Evolutionary conservation across 2,113 vertebrate genomes (phyloP), one percentile per base, ranked within the genome.

Genomic region (Gallinago undulata): DNA sequence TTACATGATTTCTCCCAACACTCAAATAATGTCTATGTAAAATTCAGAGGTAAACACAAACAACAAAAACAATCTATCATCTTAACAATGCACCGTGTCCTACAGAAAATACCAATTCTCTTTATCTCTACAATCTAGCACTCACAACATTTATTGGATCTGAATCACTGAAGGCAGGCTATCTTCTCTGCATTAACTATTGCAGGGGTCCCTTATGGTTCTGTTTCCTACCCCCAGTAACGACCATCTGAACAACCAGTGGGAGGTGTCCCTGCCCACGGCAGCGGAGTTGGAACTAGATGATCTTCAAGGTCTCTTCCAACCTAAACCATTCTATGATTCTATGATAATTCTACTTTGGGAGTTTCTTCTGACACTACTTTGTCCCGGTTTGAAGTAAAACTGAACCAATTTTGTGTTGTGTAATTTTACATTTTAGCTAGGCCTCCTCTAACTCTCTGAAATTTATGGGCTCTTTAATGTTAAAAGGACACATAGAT

Each of bases 21-120:
- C 24, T 27, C 17, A 11, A 39, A 10, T 31, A 50, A 7, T 0
- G 1, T 39, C n/a, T 63, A 59, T 28, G 17, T n/a, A 63, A 45
- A 75, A 84, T 25, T 37, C 45, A 41, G 64, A 70, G 17, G 6
- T 45, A 69, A 84, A 21, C 41, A 67, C 39, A 43, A 55, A 62
- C 11, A 53, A 41, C 23, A 45, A 75, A 72, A 90, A 7, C 16
- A 76, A 72, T 56, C n/a, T 53, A 60, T 13, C 33, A 8, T 13
- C 33, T 60, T 82, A 35, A 9, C 33, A 60, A 19, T 17, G 31
- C n/a, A 25, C 27, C 6, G 0, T 7, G 8, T 8, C 41, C 4
- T 8, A 48, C 17, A 74, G 37, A 69, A 93, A 87, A 59, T 22
- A 53, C 10, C 62, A n/a, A 10, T 41, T 73, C 33, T 83, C 47